phyloP scores from a whole-genome alignment of 1,140 invertebrate genomes.

The Drosophila grimshawi region DNA sequence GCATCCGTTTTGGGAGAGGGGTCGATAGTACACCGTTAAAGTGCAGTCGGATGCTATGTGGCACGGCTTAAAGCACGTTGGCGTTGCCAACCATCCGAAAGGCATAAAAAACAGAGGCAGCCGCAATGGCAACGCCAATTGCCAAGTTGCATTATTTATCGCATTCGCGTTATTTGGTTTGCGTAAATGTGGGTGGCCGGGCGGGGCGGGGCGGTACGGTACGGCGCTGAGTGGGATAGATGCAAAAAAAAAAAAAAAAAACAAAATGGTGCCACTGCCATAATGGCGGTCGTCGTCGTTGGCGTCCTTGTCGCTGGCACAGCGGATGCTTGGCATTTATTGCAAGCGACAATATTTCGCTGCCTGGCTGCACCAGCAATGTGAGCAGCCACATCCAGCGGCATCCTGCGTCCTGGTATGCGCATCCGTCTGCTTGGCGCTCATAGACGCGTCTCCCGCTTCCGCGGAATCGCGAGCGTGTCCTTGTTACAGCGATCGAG shows the following conservation, averaged over 20 bases:
- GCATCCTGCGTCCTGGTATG: slow-evolving; percentile 13
- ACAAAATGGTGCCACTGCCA: slow-evolving; percentile 69
- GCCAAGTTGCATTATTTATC: slow-evolving; percentile 78
- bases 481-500: slow-evolving; percentile 33
- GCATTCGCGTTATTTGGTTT: slow-evolving; percentile 62
- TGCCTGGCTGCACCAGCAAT: slow-evolving; percentile 46
- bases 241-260: slow-evolving; percentile 10
- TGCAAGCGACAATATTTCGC: slow-evolving; percentile 81
- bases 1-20: slow-evolving; percentile 13
- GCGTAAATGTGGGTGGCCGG: not conserved
- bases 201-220: not conserved
- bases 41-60: slow-evolving; percentile 15
- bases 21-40: slow-evolving; percentile 35
- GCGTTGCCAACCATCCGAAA: slow-evolving; percentile 37
- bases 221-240: not conserved
- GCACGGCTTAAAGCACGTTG: slow-evolving; percentile 27
- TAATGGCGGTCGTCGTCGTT: slow-evolving; percentile 59
- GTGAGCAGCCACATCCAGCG: slow-evolving; percentile 1
- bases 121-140: slow-evolving; percentile 56
- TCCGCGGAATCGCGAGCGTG: slow-evolving; percentile 29
- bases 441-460: slow-evolving; percentile 22
- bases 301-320: slow-evolving; percentile 59
- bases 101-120: slow-evolving; percentile 45
- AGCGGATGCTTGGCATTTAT: slow-evolving; percentile 81
- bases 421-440: slow-evolving; percentile 39